phyloP scores from a whole-genome alignment of 2,797 vertebrate genomes.

The Hyperoplus immaculatus region DNA sequence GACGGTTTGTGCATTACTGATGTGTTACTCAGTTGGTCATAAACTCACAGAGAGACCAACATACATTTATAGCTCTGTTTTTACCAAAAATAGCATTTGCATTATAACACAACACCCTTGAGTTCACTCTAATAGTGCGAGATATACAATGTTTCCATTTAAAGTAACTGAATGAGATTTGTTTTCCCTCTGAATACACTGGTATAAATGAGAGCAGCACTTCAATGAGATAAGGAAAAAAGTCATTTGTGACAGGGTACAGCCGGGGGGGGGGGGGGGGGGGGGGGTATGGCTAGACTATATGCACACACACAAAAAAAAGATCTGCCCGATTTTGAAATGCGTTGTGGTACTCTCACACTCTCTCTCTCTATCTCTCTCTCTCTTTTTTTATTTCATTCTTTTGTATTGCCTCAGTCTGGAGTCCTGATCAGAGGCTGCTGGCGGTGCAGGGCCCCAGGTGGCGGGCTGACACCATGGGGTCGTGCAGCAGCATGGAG shows the following conservation, averaged over 20 bases:
- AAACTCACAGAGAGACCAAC: neutral
- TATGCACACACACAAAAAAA: neutral
- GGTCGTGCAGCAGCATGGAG: conserved; percentile 82
- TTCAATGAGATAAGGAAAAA: conserved; percentile 13
- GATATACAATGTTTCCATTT: neutral
- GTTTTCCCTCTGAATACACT: conserved; percentile 3
- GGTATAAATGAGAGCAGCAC: neutral
- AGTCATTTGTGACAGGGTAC: neutral
- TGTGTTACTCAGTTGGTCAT: neutral
- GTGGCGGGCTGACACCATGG: conserved; percentile 73
- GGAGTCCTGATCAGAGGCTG: conserved; percentile 60
- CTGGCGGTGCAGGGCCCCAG: conserved; percentile 65
- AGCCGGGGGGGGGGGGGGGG: neutral
- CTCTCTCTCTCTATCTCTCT: neutral
- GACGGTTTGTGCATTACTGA: neutral
- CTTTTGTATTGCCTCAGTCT: conserved; percentile 25
- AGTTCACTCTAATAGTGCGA: neutral
- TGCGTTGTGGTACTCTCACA: neutral
- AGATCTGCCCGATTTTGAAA: neutral
- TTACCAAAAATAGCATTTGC: neutral
- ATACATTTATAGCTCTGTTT: neutral
- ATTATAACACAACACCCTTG: neutral
- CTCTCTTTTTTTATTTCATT: neutral
- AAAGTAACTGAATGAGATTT: neutral
- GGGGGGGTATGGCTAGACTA: neutral